phyloP scores from a whole-genome alignment of 2,113 vertebrate species.

The Hypomesus transpacificus region DNA sequence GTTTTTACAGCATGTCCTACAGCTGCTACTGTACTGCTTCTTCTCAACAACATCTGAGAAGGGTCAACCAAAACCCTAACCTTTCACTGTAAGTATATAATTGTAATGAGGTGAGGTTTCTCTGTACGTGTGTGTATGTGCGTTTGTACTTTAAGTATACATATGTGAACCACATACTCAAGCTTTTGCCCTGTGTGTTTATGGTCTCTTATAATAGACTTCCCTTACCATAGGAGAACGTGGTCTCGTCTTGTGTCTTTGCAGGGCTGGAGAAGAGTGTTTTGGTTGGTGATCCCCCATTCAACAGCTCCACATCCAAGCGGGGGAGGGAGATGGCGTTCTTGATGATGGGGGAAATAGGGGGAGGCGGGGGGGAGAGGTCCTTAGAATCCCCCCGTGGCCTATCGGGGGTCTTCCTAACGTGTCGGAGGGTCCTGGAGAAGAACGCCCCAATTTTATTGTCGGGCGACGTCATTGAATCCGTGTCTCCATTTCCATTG shows the following conservation, averaged over 20 bases:
- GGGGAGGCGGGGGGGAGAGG: slow-evolving; percentile 77
- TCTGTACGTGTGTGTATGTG: slow-evolving; percentile 3
- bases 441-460: slow-evolving; percentile 79
- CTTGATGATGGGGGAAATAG: slow-evolving; percentile 93
- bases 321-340: slow-evolving; percentile 91
- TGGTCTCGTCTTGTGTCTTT: slow-evolving; percentile 70
- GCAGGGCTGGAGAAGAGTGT: slow-evolving; percentile 76
- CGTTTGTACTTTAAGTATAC: not conserved
- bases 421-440: slow-evolving; percentile 82
- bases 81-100: no score
- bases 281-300: slow-evolving; percentile 69
- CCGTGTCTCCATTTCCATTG: slow-evolving; percentile 49
- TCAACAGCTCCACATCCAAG: slow-evolving; percentile 72
- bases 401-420: slow-evolving; percentile 77
- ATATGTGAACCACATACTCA: no score
- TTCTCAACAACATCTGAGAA: not conserved
- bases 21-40: slow-evolving; percentile 6
- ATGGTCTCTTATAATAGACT: not conserved
- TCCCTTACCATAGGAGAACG: slow-evolving; percentile 81
- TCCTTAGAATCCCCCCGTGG: slow-evolving; percentile 60
- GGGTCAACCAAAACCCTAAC: slow-evolving; percentile 13
- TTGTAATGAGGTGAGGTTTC: not conserved
- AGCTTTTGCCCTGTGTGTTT: no score
- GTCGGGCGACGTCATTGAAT: slow-evolving; percentile 65
- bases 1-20: slow-evolving; percentile 2